These are phyloP conservation scores for Dinocampus coccinellae DNA, from an alignment of 2,888 invertebrate genomes.

Conservation along the genomic window DNA sequence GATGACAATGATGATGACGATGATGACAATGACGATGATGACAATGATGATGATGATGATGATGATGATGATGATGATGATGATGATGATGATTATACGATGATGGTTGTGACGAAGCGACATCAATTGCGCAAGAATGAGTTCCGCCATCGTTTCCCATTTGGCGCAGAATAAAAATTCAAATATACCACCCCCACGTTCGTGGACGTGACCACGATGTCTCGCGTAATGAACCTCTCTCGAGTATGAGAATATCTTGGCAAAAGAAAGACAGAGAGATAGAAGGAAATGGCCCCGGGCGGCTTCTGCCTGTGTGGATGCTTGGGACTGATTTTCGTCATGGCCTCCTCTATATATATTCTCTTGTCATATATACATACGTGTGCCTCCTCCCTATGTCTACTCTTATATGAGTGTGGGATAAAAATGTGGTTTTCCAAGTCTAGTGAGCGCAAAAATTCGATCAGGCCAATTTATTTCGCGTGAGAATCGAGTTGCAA, in stretches of 20 bases:
- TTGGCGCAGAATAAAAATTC: background rate
- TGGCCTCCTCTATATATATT: conserved; percentile 30
- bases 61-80: conserved; percentile 39
- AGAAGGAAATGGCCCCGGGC: conserved; percentile 30
- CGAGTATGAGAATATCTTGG: conserved; percentile 35
- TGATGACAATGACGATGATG: conserved; percentile 28
- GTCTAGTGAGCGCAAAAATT: conserved; percentile 19
- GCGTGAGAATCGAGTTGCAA: conserved; percentile 33
- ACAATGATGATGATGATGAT: conserved; percentile 38
- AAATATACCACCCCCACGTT: conserved; percentile 53
- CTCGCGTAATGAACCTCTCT: conserved; percentile 58
- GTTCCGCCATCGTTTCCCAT: conserved; percentile 53
- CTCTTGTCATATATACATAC: conserved; percentile 2
- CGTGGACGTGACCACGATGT: conserved; percentile 58
- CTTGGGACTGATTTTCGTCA: conserved; percentile 40
- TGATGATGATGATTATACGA: conserved; percentile 36
- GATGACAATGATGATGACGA: conserved; percentile 30
- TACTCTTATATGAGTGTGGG: conserved; percentile 31
- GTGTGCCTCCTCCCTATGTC: conserved; percentile 3
- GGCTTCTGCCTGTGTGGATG: conserved; percentile 36
- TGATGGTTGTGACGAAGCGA: conserved; percentile 48
- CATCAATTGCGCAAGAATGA: conserved; percentile 54
- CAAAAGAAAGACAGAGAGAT: background rate
- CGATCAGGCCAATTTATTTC: conserved; percentile 40
- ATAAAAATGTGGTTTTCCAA: conserved; percentile 39